phyloP scores from a whole-genome alignment of 1,140 invertebrate species.

The Drosophila seguyi region DNA sequence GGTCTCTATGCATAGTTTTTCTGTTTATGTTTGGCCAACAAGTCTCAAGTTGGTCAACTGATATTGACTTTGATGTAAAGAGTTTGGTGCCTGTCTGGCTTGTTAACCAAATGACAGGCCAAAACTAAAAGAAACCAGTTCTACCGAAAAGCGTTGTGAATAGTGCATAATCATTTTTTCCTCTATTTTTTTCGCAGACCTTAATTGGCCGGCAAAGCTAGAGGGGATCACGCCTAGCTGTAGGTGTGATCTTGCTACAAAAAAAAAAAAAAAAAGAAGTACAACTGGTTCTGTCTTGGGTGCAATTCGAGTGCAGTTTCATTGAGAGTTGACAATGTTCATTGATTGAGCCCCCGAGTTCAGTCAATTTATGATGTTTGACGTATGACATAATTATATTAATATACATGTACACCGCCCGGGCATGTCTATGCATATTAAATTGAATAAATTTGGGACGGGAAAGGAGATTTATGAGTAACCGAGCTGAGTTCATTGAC shows the following conservation, averaged over 20 bases:
- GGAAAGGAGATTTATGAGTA: constrained; percentile 7
- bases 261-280: constrained; percentile 14
- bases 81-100: constrained; percentile 20
- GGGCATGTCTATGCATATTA: constrained; percentile 26
- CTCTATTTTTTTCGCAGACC: constrained; percentile 18
- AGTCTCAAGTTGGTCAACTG: constrained; percentile 44
- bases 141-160: constrained; percentile 9
- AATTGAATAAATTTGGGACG: not conserved
- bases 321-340: constrained; percentile 49
- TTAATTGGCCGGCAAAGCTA: constrained; percentile 44
- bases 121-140: constrained; percentile 48
- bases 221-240: constrained; percentile 14
- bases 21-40: constrained; percentile 50
- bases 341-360: constrained; percentile 43
- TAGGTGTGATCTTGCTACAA: constrained; percentile 33
- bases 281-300: constrained; percentile 39
- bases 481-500: constrained; percentile 8
- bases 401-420: constrained; percentile 2
- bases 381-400: constrained; percentile 44
- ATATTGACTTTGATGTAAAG: constrained; percentile 68
- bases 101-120: constrained; percentile 15
- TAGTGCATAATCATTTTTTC: constrained; percentile 32
- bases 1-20: not conserved
- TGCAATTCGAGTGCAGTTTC: constrained; percentile 53
- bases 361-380: constrained; percentile 31